phyloP scores from a whole-genome alignment of 1,140 invertebrate species.

The Gonioctena quinquepunctata region DNA sequence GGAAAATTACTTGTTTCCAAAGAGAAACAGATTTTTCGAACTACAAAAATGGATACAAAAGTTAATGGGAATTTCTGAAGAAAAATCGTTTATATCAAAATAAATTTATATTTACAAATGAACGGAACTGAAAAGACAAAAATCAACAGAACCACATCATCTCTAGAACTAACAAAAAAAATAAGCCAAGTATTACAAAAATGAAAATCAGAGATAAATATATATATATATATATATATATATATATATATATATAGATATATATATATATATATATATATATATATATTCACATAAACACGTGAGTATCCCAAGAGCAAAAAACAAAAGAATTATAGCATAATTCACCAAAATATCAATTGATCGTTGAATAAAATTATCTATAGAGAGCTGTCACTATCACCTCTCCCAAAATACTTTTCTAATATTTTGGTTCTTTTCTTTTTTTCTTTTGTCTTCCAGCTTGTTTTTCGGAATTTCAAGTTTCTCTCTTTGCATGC shows the following conservation, averaged over 20 bases:
- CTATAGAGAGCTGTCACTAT: not conserved
- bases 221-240: too few relatives aligned
- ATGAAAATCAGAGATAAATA: not conserved
- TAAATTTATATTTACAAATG: not conserved
- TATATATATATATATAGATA: too few relatives aligned
- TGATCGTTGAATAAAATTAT: too few relatives aligned
- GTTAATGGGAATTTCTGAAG: not conserved
- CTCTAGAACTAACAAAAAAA: not conserved
- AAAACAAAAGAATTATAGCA: too few relatives aligned
- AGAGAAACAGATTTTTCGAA: not conserved
- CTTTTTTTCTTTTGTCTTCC: not conserved
- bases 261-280: too few relatives aligned
- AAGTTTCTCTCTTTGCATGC: not conserved
- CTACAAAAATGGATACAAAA: not conserved
- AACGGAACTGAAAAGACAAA: too few relatives aligned
- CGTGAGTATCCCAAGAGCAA: too few relatives aligned
- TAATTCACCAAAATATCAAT: not conserved
- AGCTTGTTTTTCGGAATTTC: not conserved
- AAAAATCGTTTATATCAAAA: not conserved
- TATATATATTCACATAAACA: too few relatives aligned
- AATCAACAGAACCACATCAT: too few relatives aligned
- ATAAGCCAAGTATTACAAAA: not conserved
- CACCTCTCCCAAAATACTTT: not conserved
- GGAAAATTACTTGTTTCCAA: too few relatives aligned
- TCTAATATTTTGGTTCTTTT: not conserved